phyloP scores from a whole-genome alignment of 2,113 vertebrate genomes.

The Mustelus asterias region DNA sequence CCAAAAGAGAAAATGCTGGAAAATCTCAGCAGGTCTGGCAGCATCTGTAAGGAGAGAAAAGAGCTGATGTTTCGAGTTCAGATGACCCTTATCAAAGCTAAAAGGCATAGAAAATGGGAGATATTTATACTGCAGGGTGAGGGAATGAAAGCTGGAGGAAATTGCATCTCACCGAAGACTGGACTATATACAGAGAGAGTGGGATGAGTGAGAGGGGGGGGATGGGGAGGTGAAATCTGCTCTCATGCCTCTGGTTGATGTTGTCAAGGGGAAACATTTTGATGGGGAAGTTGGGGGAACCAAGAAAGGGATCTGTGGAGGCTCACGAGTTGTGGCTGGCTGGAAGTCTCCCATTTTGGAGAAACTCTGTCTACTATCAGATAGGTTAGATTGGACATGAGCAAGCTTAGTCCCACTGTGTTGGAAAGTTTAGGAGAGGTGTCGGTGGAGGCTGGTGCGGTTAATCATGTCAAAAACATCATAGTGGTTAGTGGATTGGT shows the following conservation, averaged over 20 bases:
- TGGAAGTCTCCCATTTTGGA: not conserved
- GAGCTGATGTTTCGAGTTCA: no score
- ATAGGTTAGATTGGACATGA: no score
- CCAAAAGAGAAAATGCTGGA: no score
- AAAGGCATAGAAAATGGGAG: no score
- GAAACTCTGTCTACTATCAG: not conserved
- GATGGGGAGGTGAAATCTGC: not conserved
- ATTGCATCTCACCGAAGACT: not conserved
- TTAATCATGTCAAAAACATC: not conserved
- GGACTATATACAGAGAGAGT: not conserved
- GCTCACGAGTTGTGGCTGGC: not conserved
- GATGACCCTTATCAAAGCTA: no score
- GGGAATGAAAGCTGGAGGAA: not conserved
- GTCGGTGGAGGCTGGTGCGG: not conserved
- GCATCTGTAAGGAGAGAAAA: no score
- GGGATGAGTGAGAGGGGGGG: not conserved
- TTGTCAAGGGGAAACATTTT: not conserved
- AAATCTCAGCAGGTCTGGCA: no score
- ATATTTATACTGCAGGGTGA: no score
- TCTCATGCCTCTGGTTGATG: not conserved
- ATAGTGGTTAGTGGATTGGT: not conserved
- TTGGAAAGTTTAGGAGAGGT: not conserved
- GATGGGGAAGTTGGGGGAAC: not conserved
- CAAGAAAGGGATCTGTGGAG: not conserved
- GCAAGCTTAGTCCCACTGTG: not conserved